Base-by-base conservation (phyloP, 64 coral and sea anemone species). In the Actinia equina region DNA sequence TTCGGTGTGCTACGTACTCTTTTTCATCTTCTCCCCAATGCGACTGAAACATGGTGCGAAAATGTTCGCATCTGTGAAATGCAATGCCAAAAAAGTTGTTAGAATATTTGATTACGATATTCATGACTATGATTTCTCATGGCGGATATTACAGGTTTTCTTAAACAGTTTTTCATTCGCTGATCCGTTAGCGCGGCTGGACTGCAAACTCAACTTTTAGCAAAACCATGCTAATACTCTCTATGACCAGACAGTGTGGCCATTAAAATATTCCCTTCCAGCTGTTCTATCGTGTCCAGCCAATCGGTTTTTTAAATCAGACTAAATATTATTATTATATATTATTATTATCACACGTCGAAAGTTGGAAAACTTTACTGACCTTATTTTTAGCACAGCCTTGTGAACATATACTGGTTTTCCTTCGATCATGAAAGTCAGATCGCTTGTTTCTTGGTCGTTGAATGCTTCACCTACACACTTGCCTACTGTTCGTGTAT, bases 11-110 rank as follows among this genome's bases (percentile, higher is more conserved):
- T 7, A 96, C 95, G 90, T 69, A 98, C 95, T 92, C 69, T 84
- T 98, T 93, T 9, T 93, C 95, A 80, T 98, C 95, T 26, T 98
- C 95, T 20, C 83, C 76, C 95, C 95, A 98, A 42, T 94, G 95
- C 26, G 92, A 77, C 52, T 98, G 95, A 83, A 98, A 98, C 95
- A 94, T 98, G 22, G 87, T 93, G 5, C 92, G 92, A 64, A 98
- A 98, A 55, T 98, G 83, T 91, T 98, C 95, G 84, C 95, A 98
- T 52, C 95, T 98, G 49, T 57, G 45, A 79, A 57, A 84, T 15
- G 41, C 37, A 88, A 92, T 23, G 44, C n/a, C 13, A 62, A 43
- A 44, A 41, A 52, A 4, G 1, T 56, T 56, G 54, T 10, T 56
- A 15, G 1, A 56, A 56, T 52, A 85, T 37, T 23, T 64, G 7